Percentiles rank a stretch among this genome's conserved stretches.
These are phyloP conservation scores for Drosophila greeni DNA, from an alignment of 2,888 invertebrate species.

Conservation along the genomic window DNA sequence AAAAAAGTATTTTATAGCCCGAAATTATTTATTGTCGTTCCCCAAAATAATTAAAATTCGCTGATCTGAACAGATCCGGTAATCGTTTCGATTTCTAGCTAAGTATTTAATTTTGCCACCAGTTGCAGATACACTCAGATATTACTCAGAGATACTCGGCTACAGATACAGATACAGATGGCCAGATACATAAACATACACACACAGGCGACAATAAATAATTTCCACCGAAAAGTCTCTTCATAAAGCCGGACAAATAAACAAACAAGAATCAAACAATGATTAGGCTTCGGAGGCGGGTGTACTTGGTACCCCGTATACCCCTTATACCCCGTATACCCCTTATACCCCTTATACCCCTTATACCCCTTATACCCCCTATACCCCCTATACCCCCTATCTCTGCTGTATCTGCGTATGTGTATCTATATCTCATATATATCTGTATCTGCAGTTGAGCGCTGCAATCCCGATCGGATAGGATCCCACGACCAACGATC, in stretches of 20 bases:
- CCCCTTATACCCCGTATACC: too few species aligned
- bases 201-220: slow-evolving; percentile 47
- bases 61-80: slow-evolving; percentile 21
- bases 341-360: too few species aligned
- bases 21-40: background rate
- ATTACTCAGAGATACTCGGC: slow-evolving; percentile 1
- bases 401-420: slow-evolving; percentile 20
- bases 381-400: slow-evolving; percentile 20
- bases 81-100: slow-evolving; percentile 32
- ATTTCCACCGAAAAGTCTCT: slow-evolving; percentile 56
- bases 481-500: slow-evolving; percentile 39
- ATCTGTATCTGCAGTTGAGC: slow-evolving; percentile 41
- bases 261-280: slow-evolving; percentile 64
- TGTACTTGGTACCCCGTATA: slow-evolving; percentile 29
- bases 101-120: slow-evolving; percentile 25
- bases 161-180: slow-evolving; percentile 14
- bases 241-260: slow-evolving; percentile 49
- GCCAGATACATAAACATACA: slow-evolving; percentile 33
- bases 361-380: too few species aligned
- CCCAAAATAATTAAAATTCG: background rate
- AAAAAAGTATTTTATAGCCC: background rate
- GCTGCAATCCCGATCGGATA: slow-evolving; percentile 34
- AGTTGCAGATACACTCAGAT: slow-evolving; percentile 2
- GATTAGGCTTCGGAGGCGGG: slow-evolving; percentile 48
- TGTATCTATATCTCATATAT: slow-evolving; percentile 36